A percentile compares a stretch with the other conserved stretches of the same genome.
These are phyloP conservation scores for Sussaba pulchella DNA, from an alignment of 2,888 invertebrate species.

Conservation along the genomic window DNA sequence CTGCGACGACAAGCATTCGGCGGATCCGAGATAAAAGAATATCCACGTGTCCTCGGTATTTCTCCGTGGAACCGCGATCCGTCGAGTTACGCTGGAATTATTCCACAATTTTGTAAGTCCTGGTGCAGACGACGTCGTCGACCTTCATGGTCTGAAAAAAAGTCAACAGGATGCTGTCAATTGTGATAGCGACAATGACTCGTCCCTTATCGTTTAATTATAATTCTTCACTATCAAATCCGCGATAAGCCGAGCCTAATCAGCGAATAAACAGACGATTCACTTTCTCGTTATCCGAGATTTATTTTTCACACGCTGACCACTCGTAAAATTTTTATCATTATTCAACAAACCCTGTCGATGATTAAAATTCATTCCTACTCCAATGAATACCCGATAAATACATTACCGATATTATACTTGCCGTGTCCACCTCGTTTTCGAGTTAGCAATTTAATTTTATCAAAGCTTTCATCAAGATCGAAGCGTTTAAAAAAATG, in stretches of 20 bases:
- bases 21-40: slow-evolving; percentile 40
- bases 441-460: too few relatives aligned
- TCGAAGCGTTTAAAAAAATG: too few relatives aligned
- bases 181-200: not conserved
- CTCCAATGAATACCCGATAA: too few relatives aligned
- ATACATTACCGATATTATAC: too few relatives aligned
- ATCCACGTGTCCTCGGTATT: slow-evolving; percentile 35
- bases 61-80: slow-evolving; percentile 1
- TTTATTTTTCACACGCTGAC: too few relatives aligned
- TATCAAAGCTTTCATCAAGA: too few relatives aligned
- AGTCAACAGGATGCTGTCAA: slow-evolving; percentile 48
- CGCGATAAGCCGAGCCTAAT: too few relatives aligned
- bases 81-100: slow-evolving; percentile 64
- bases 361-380: not conserved
- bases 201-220: not conserved
- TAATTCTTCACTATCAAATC: not conserved
- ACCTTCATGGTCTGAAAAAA: slow-evolving; percentile 89
- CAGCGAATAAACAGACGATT: too few relatives aligned
- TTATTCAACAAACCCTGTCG: not conserved
- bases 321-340: not conserved
- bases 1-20: slow-evolving; percentile 3
- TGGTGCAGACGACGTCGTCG: slow-evolving; percentile 90
- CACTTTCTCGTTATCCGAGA: too few relatives aligned
- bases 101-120: slow-evolving; percentile 90
- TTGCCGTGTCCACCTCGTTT: too few relatives aligned